Base-by-base conservation (phyloP, 23 tunicate genomes). In the Botrylloides violaceus region DNA sequence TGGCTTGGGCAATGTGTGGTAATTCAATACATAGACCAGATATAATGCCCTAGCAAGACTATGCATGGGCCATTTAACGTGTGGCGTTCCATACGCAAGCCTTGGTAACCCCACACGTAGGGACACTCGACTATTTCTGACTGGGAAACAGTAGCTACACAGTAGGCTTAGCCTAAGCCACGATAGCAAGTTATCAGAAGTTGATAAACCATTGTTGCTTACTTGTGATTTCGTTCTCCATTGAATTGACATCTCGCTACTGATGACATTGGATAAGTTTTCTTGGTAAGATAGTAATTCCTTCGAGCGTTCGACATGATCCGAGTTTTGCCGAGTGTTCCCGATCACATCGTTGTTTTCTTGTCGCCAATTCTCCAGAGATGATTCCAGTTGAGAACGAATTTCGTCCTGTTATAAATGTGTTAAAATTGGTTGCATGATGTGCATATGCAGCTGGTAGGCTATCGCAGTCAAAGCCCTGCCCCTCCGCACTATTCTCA, bases 371-470 rank as follows among this genome's bases (percentile, higher is more conserved):
- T 33, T 64, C 4, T 64, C 38, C 38, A 64, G 36, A 6, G 32
- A 25, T 6, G 38, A 31, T 28, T 64, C 36, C 36, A 64, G 31
- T n/a, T 31, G 12, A 21, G 70, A 22, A 31, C 70, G 15, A n/a
- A 64, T 64, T 64, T 29, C 2, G 35, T 64, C 70, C 62, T 58
- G 12, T 58, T 58, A 58, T 58, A 23, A 4, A 29, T 58, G 12
- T 23, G 26, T 23, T 9, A 58, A 4, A 29, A 58, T 4, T 23
- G 23, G 62, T 23, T 23, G 26, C 12, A 9, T 18, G 12, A 47
- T 47, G 18, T 47, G 12, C 55, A 47, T 47, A 47, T 47, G 18
- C 55, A 12, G 12, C n/a, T n/a, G n/a, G n/a, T n/a, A n/a, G n/a
- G n/a, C n/a, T n/a, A n/a, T n/a, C n/a, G n/a, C n/a, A n/a, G n/a